Evolutionary conservation across 1,140 invertebrate genomes (phyloP), one percentile per base, ranked within the genome.

Genomic region (Drosophila setifemur): DNA sequence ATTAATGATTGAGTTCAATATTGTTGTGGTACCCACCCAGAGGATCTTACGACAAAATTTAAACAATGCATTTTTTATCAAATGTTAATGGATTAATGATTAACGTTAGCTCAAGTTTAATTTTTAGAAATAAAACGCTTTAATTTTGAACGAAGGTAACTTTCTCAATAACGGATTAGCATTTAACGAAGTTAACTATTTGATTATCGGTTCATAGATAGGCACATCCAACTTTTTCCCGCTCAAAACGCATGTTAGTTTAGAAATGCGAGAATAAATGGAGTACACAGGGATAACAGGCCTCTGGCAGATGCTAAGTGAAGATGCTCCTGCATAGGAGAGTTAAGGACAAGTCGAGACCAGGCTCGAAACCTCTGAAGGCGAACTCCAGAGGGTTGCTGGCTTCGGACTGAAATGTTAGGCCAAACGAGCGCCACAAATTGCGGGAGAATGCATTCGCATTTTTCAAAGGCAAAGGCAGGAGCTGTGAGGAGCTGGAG

Each of bases 361-460:
- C 16, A 21, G 37, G 47, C 54, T 26, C 31, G 18, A 39, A 45
- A 31, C 37, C n/a, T n/a, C n/a, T n/a, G n/a, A n/a, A 3, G n/a
- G 14, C 3, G 4, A 18, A 9, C 18, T 21, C 18, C 42, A 25
- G 57, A 39, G 60, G 60, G 60, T 45, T 48, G 55, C 16, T 40
- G 55, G 9, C 55, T 55, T 26, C 11, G 4, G 16, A 37, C 47
- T 61, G 67, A 47, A 58, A 70, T 71, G 67, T 40, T 44, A 31
- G 53, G n/a, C 53, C 45, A 54, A 49, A 48, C 60, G 64, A 78
- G 73, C 61, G 61, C 74, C 79, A 72, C 74, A 79, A 86, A 81
- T 72, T 86, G 82, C 72, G 76, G 81, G 72, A 86, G 78, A 86
- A 82, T 86, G 75, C 81, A 86, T 86, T 86, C 33, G 33, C 33